A percentile compares a stretch with the other conserved stretches of the same genome.
phyloP scores from a whole-genome alignment of 1,140 invertebrate genomes.

The Drosophila ercepeae region DNA sequence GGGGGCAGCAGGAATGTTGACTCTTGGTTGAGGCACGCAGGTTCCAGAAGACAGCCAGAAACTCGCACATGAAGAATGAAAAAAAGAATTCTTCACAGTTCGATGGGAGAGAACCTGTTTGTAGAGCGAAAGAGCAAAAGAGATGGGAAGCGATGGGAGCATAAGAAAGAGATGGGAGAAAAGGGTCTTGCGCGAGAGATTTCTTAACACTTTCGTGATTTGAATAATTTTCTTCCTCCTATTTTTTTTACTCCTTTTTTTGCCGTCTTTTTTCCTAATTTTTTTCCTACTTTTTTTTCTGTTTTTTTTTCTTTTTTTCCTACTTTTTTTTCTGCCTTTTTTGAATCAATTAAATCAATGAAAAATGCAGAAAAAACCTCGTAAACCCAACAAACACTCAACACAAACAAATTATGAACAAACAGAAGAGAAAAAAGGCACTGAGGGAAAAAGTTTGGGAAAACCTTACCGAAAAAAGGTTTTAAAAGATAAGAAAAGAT shows the following conservation, averaged over 20 bases:
- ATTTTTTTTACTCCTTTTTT: constrained; percentile 1
- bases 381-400: constrained; percentile 21
- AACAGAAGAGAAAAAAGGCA: constrained; percentile 29
- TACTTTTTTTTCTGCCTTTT: constrained; percentile 18
- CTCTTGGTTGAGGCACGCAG: constrained; percentile 33
- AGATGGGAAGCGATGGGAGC: neutral
- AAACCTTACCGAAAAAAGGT: constrained; percentile 1
- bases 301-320: constrained; percentile 30
- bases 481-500: neutral
- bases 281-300: no score
- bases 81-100: constrained; percentile 73
- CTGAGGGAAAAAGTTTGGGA: neutral
- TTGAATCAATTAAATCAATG: constrained; percentile 73
- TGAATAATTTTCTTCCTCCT: constrained; percentile 51
- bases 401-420: constrained; percentile 48
- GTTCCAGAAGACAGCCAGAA: constrained; percentile 3
- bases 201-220: constrained; percentile 78
- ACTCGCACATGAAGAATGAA: constrained; percentile 8
- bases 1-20: constrained; percentile 24
- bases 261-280: no score
- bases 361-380: constrained; percentile 31
- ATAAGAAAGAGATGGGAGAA: constrained; percentile 1
- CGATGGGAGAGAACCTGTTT: constrained; percentile 78
- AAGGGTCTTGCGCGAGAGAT: constrained; percentile 34
- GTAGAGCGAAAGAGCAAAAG: constrained; percentile 6